Percentiles rank a stretch among this genome's conserved stretches.
phyloP scores from a whole-genome alignment of 2,888 invertebrate genomes.

The Dicycla oo region DNA sequence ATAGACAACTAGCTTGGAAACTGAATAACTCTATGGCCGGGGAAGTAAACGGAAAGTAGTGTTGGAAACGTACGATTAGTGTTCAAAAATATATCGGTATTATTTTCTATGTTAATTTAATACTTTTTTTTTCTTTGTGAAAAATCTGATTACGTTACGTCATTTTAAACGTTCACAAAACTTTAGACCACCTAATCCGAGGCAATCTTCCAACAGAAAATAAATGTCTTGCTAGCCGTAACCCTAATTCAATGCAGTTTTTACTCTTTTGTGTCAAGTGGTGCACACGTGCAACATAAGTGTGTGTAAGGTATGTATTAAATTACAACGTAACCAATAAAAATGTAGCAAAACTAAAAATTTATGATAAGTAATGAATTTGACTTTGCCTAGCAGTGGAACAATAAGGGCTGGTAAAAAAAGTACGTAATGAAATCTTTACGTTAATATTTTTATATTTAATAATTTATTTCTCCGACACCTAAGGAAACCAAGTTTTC shows the following conservation, averaged over 20 bases:
- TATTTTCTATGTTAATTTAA: background rate
- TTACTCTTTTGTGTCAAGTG: background rate
- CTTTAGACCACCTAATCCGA: no score
- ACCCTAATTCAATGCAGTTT: background rate
- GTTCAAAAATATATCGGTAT: background rate
- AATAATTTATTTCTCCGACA: background rate
- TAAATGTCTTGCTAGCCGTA: background rate
- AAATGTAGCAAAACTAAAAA: background rate
- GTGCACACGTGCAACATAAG: background rate
- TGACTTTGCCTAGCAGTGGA: background rate
- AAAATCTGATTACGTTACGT: background rate
- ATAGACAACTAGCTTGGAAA: background rate
- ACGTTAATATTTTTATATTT: background rate
- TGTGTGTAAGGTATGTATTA: background rate
- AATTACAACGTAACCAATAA: background rate
- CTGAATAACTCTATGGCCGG: constrained; percentile 13
- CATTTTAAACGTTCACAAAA: background rate
- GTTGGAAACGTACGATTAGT: background rate
- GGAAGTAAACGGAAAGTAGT: constrained; percentile 15
- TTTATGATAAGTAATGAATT: background rate
- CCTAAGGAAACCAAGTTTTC: background rate
- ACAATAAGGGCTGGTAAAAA: background rate
- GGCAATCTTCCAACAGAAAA: no score
- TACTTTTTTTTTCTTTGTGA: background rate
- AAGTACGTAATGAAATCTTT: no score